Evolutionary conservation across 2,888 invertebrate genomes (phyloP), one percentile per base, ranked within the genome.

Genomic region (Caenorhabditis panamensis): DNA sequence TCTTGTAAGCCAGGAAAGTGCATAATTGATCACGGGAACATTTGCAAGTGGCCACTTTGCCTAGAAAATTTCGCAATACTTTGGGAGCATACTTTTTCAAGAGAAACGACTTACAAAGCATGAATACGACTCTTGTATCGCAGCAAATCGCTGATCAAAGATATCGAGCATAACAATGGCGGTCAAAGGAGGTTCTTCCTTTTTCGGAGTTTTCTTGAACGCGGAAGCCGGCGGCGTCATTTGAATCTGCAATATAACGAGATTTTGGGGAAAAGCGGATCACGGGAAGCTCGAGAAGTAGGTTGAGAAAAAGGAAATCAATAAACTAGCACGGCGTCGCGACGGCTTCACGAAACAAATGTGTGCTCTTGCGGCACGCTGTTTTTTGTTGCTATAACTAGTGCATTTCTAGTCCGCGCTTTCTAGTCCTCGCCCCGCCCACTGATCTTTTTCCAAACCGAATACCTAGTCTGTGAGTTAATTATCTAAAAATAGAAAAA

Each of bases 121-220:
- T 37, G 63, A 51, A 41, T 64, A 53, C 3, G 72, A 61, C 3
- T 63, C 63, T 1, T 67, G 47, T 59, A 82, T 62, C 22, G 86
- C 82, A 11, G 73, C 62, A 36, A 84, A 84, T 44, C 84, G 58
- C 47, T 73, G 64, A 73, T 86, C 85, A 56, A 81, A 85, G 20
- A 44, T 62, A 41, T 86, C 85, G 8, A 79, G 66, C 47, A 86
- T 63, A 13, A 86, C 53, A 8, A 86, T 73, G 16, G 86, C 86
- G 3, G 81, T 71, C 53, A 86, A 37, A n/a, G 76, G 68, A 2
- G 66, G 54, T 22, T 83, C 79, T 37, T 77, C 75, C 53, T 82
- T 64, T 53, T 78, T 82, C 8, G 47, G 37, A 0, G 76, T 68
- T 26, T 83, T 85, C 41, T 79, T 79, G 37, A 75, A 75, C 9